A percentile compares a stretch with the other conserved stretches of the same genome.
These are phyloP conservation scores for Netelia inedita DNA, from an alignment of 2,888 invertebrate genomes.

Conservation along the genomic window DNA sequence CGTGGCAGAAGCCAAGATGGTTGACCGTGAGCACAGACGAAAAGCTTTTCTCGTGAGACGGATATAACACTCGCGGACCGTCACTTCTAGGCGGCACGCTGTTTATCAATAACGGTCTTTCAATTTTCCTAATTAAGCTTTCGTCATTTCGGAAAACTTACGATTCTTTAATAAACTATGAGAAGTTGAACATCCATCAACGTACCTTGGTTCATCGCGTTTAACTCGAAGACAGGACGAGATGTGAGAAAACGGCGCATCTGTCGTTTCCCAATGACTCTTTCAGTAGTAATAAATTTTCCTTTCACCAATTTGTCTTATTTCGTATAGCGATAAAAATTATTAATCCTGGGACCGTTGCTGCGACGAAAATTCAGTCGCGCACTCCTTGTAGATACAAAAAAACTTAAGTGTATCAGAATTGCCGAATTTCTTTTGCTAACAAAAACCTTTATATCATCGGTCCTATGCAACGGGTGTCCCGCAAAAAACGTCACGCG, in stretches of 20 bases:
- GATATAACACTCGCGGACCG: constrained; percentile 62
- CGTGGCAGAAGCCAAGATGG: constrained; percentile 83
- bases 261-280: constrained; percentile 58
- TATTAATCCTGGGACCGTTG: background rate
- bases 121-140: constrained; percentile 14
- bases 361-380: background rate
- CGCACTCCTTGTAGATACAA: background rate
- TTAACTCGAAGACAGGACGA: constrained; percentile 68
- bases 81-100: constrained; percentile 48
- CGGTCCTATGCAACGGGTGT: constrained; percentile 55
- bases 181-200: background rate
- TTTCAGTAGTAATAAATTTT: background rate
- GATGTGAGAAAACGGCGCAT: constrained; percentile 72
- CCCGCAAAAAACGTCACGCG: background rate
- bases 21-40: constrained; percentile 83
- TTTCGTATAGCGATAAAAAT: background rate
- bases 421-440: background rate
- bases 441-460: background rate
- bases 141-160: background rate
- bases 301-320: constrained; percentile 12
- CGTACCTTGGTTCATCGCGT: constrained; percentile 72
- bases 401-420: background rate
- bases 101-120: background rate
- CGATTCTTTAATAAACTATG: background rate
- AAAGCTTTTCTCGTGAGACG: constrained; percentile 78